Percentiles rank a stretch among this genome's conserved stretches.
Conservation (phyloP, 2,888 invertebrate genomes). For the Philereme transversata region DNA sequence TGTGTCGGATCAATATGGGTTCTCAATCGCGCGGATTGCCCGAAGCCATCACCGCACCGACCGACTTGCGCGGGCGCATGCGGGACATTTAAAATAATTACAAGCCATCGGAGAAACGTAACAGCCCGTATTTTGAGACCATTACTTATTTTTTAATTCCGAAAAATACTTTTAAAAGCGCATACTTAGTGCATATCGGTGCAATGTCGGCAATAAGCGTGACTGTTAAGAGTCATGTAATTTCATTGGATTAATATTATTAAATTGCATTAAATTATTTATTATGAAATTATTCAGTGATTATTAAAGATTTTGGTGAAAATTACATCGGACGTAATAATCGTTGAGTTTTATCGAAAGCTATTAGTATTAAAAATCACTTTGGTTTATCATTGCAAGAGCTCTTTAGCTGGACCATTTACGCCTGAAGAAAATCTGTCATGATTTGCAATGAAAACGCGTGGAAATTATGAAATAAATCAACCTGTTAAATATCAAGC, state of each 20-base stretch:
- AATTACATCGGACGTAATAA: constrained; percentile 38
- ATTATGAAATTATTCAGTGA: constrained; percentile 47
- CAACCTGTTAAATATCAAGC: constrained; percentile 26
- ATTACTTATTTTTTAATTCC: constrained; percentile 82
- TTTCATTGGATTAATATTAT: constrained; percentile 56
- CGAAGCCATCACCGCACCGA: constrained; percentile 55
- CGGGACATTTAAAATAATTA: constrained; percentile 85
- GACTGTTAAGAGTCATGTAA: constrained; percentile 62
- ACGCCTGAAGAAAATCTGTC: not conserved
- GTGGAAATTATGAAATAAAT: constrained; percentile 16
- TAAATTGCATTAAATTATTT: constrained; percentile 43
- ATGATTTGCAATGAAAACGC: not conserved
- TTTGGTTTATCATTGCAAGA: not conserved
- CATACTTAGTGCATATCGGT: constrained; percentile 72
- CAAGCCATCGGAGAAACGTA: constrained; percentile 81
- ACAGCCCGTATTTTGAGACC: constrained; percentile 83
- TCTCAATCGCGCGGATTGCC: constrained; percentile 73
- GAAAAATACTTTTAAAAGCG: constrained; percentile 75
- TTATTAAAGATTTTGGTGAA: constrained; percentile 37
- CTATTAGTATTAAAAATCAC: constrained; percentile 1
- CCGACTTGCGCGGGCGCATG: constrained; percentile 54
- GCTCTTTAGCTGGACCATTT: not conserved
- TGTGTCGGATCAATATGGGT: constrained; percentile 74
- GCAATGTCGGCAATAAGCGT: constrained; percentile 66
- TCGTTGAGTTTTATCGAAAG: constrained; percentile 20